Base-by-base conservation (phyloP, 1,140 invertebrate genomes). In the Calliopsis andreniformis region DNA sequence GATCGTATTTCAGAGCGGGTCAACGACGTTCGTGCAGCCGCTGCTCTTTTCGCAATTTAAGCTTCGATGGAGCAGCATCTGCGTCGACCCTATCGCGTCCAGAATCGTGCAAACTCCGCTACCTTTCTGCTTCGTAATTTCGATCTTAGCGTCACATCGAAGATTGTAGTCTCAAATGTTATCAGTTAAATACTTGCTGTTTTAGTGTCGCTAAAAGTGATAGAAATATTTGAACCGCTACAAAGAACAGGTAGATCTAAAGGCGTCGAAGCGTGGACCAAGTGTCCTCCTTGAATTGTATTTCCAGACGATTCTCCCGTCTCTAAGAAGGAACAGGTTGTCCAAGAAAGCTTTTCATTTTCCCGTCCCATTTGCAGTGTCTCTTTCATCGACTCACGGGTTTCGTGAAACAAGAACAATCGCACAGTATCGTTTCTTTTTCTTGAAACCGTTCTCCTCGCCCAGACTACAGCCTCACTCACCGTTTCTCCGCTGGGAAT, bases 31-130 rank as follows among this genome's bases (percentile, higher is more conserved):
- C 58, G 28, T 45, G 43, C 53, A 59, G 43, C 69, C 68, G 39
- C 42, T 75, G 79, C 68, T 68, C 72, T 78, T 59, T 82, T 72
- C 77, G 67, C 76, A 62, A 79, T 83, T 83, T 79, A 67, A 83
- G 78, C 70, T 79, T 70, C 58, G 30, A 32, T 32, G n/a, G 45
- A 25, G 28, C 58, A 73, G 45, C 73, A 76, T 69, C 73, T 76
- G 73, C 43, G 23, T n/a, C 6, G 47, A 39, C 35, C 35, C 20
- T 66, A 58, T 76, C 69, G 20, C 35, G 20, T 3, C 7, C 0
- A 3, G 14, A 43, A 45, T 75, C 25, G 14, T 23, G 30, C 23
- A n/a, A 14, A 39, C 43, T 8, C n/a, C 30, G 12, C 35, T 2
- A 2, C 8, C 14, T n/a, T 61, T 62, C 20, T 53, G 53, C 4